phyloP scores from a whole-genome alignment of 2,888 invertebrate genomes.

The Gibbula magus region DNA sequence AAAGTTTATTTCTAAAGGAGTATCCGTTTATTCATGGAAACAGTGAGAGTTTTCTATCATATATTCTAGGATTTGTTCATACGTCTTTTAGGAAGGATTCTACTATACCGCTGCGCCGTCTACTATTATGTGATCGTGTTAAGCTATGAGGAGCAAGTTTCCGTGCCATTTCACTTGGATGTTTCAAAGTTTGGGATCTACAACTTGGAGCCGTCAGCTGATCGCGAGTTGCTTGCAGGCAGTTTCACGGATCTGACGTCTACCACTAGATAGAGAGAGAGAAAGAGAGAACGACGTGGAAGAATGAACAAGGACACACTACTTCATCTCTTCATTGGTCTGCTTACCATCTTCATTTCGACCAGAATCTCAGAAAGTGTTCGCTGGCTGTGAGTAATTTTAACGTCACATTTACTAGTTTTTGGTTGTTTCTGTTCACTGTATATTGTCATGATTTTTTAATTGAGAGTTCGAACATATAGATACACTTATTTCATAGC shows the following conservation, averaged over 20 bases:
- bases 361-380: not conserved
- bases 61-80: not conserved
- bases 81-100: not conserved
- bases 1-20: not conserved
- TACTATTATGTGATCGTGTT: not conserved
- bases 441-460: too few species aligned
- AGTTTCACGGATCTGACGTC: not conserved
- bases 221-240: not conserved
- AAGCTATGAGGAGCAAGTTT: not conserved
- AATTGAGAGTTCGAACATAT: too few species aligned
- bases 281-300: not conserved
- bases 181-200: not conserved
- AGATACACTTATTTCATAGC: too few species aligned
- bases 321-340: not conserved
- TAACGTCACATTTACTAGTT: not conserved
- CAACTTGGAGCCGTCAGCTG: not conserved
- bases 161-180: not conserved
- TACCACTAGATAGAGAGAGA: not conserved
- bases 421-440: not conserved
- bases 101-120: not conserved
- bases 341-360: not conserved
- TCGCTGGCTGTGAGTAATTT: slow-evolving; percentile 1
- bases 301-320: slow-evolving; percentile 5
- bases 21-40: slow-evolving; percentile 1
- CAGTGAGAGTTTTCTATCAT: not conserved